Percentiles rank a stretch among this genome's conserved stretches.
These are phyloP conservation scores for Bathynomus jamesi DNA, from an alignment of 1,140 invertebrate genomes.

Conservation along the genomic window DNA sequence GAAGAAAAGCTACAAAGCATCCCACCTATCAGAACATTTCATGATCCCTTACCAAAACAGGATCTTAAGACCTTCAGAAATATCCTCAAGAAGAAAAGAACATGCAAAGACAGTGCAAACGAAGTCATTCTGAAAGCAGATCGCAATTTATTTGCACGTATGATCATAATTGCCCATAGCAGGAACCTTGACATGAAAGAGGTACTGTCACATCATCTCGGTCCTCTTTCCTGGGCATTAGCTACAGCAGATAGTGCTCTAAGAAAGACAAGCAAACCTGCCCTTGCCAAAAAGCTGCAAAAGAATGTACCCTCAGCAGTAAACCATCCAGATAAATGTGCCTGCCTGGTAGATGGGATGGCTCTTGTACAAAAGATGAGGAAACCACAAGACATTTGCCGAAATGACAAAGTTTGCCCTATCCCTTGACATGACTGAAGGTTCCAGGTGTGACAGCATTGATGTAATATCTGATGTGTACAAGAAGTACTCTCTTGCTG, in stretches of 20 bases:
- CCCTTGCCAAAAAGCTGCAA: background rate
- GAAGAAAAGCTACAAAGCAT: background rate
- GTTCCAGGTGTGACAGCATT: background rate
- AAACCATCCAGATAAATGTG: background rate
- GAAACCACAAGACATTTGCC: conserved; percentile 1
- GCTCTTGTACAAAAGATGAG: background rate
- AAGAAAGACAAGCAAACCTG: background rate
- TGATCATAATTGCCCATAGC: background rate
- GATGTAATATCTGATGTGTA: background rate
- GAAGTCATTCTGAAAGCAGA: conserved; percentile 6
- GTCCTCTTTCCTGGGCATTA: background rate
- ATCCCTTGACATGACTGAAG: background rate
- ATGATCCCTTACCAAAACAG: background rate
- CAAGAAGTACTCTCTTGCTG: no score
- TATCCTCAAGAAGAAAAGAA: background rate
- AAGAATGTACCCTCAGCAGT: conserved; percentile 1
- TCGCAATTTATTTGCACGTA: background rate
- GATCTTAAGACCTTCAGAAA: background rate
- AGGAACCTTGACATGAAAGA: background rate
- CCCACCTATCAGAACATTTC: background rate
- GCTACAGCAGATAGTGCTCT: background rate
- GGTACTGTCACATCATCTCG: background rate
- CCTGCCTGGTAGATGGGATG: conserved; percentile 2
- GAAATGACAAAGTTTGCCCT: background rate
- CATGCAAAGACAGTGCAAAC: no score